A percentile compares a stretch with the other conserved stretches of the same genome.
These are phyloP conservation scores for Ancistrus triradiatus DNA, from an alignment of 2,113 vertebrate species.

Conservation along the genomic window DNA sequence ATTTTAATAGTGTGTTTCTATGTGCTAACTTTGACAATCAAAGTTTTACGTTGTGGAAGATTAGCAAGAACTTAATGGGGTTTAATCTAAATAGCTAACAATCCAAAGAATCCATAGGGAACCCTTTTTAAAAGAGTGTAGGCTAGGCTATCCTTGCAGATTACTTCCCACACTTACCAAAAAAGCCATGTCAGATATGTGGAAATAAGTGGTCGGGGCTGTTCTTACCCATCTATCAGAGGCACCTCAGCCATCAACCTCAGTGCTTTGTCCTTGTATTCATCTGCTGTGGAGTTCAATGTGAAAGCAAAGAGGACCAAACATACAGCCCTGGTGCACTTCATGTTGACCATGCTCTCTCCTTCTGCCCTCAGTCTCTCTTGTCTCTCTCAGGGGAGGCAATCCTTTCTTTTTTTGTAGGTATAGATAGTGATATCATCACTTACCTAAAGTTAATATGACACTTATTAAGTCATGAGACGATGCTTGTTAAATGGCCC, in stretches of 20 bases:
- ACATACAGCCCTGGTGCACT: conserved; percentile 36
- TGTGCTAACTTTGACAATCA: too few relatives aligned
- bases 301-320: conserved; percentile 41
- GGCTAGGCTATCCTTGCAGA: too few relatives aligned
- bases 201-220: too few relatives aligned
- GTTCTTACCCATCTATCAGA: conserved; percentile 80
- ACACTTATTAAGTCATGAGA: not conserved
- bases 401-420: not conserved
- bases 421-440: conserved; percentile 10
- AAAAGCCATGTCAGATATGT: too few relatives aligned
- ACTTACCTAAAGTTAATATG: not conserved
- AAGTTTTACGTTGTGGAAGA: too few relatives aligned
- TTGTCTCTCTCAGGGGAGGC: not conserved
- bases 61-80: too few relatives aligned
- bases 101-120: too few relatives aligned
- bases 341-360: not conserved
- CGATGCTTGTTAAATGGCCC: conserved; percentile 1
- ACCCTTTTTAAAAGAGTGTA: too few relatives aligned
- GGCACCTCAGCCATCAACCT: conserved; percentile 70
- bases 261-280: conserved; percentile 50
- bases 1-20: too few relatives aligned
- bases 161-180: too few relatives aligned
- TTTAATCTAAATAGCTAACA: too few relatives aligned
- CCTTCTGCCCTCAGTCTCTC: not conserved
- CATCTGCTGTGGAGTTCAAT: conserved; percentile 48